These are phyloP conservation scores for Mandrillus leucophaeus DNA, from an alignment of 2,113 vertebrate genomes.

Conservation along the genomic window DNA sequence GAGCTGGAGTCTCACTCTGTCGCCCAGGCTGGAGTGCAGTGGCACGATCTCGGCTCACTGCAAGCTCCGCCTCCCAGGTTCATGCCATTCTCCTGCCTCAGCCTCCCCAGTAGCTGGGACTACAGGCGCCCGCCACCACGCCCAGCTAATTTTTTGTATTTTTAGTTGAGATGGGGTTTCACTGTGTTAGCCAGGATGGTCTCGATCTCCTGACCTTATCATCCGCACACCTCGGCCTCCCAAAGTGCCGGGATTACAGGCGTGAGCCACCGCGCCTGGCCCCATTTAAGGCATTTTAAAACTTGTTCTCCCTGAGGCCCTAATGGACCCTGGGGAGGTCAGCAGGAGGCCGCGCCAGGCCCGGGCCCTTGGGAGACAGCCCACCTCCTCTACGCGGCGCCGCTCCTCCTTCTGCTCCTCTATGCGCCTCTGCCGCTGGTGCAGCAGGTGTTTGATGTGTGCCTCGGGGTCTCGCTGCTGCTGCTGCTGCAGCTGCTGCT, in stretches of 20 bases:
- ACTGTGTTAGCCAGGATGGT: no score
- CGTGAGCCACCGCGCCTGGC: no score
- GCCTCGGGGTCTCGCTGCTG: constrained; percentile 93
- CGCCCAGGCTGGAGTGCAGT: no score
- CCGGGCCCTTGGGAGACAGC: background rate
- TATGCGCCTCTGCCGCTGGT: constrained; percentile 93
- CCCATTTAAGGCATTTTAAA: background rate
- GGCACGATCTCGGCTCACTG: no score
- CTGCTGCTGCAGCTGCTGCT: constrained; percentile 90
- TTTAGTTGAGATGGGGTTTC: no score
- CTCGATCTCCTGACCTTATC: accelerated
- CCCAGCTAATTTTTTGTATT: no score
- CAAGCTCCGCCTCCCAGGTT: no score
- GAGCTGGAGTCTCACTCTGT: no score
- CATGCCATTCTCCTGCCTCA: no score
- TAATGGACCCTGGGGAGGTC: background rate
- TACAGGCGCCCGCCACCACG: no score
- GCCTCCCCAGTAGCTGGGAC: no score
- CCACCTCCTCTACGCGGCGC: constrained; percentile 92
- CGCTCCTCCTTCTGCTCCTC: constrained; percentile 95
- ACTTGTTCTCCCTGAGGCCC: background rate
- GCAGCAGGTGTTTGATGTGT: constrained; percentile 93
- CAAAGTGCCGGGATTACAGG: no score
- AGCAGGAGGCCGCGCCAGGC: background rate
- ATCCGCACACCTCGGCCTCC: accelerated